Base-by-base conservation (phyloP, 2,888 invertebrate species). In the Rotaria macrura region DNA sequence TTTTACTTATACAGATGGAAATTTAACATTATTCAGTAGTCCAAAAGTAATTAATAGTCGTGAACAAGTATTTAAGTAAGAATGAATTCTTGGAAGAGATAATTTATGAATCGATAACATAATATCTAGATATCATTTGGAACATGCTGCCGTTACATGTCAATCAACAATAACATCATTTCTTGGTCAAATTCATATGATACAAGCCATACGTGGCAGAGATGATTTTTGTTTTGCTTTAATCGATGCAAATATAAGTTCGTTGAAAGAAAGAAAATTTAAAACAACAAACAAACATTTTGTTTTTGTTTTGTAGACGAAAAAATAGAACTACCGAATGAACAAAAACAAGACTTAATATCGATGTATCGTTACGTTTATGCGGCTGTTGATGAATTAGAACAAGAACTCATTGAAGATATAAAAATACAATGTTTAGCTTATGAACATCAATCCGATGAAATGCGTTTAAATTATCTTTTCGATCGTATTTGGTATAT, bases 1-100 rank as follows among this genome's bases (percentile, higher is more conserved):
- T 4, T 14, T 79, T 1, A 79, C n/a, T 10, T 43, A 79, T 79
- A 43, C 79, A 23, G 43, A 79, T 43, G 43, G n/a, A 40, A 40
- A 79, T 25, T 12, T 79, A n/a, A 40, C 43, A 12, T 9, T 10
- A 9, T 40, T 79, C 4, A 17, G n/a, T 14, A 43, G 9, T n/a
- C 79, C 79, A 10, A 43, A 25, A 43, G 5, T 14, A 25, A 43
- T 43, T 12, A 43, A 79, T n/a, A 79, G 40, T 79, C 40, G 43
- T 43, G 79, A 79, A 79, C 79, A 79, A 79, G 43, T 79, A n/a
- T 79, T 79, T 43, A 79, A 43, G 79, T 79, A 79, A 43, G 74
- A 23, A 4, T 5, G 9, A 79, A 10, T 43, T 25, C 1, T 6
- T 79, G 9, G 9, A 25, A 79, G 9, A 38, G 38, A 14, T 5